Evolutionary conservation across 2,797 vertebrate genomes (phyloP).

Genomic region (Molothrus ater): DNA sequence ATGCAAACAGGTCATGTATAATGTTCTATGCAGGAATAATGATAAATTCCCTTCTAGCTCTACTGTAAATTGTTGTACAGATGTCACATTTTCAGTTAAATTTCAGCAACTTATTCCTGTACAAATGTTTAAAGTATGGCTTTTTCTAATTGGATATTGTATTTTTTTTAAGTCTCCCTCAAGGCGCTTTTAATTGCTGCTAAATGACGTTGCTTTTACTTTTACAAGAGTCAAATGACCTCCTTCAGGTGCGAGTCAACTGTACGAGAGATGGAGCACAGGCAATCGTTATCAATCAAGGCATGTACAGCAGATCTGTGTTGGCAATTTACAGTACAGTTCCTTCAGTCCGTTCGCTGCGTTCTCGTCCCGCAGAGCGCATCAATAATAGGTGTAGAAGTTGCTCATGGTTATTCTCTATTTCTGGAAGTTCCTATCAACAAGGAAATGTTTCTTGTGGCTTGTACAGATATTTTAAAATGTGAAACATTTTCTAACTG

Average conservation of each 20-base stretch:
- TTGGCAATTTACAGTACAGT: slow-evolving; percentile 71
- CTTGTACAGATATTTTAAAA: slow-evolving; percentile 82
- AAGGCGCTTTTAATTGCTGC: slow-evolving; percentile 92
- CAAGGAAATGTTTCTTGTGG: slow-evolving; percentile 78
- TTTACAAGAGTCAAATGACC: slow-evolving; percentile 87
- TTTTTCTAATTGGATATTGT: slow-evolving; percentile 87
- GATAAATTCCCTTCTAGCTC: slow-evolving; percentile 88
- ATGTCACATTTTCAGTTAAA: slow-evolving; percentile 88
- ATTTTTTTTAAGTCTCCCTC: slow-evolving; percentile 89
- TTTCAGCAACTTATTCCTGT: slow-evolving; percentile 92
- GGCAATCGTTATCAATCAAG: slow-evolving; percentile 83
- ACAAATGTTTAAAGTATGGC: slow-evolving; percentile 88
- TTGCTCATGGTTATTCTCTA: slow-evolving; percentile 74
- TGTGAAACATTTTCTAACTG: slow-evolving; percentile 82
- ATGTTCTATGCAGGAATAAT: slow-evolving; percentile 97
- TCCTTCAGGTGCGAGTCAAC: slow-evolving; percentile 90
- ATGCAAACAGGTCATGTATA: slow-evolving; percentile 89
- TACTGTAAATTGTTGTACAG: slow-evolving; percentile 98
- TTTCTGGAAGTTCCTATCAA: slow-evolving; percentile 76
- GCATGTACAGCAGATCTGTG: slow-evolving; percentile 75
- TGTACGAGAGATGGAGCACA: slow-evolving; percentile 86
- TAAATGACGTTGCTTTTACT: slow-evolving; percentile 91
- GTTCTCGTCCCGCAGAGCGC: slow-evolving; percentile 67
- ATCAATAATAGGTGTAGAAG: slow-evolving; percentile 73
- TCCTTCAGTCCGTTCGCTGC: slow-evolving; percentile 71